These are phyloP conservation scores for Drosophila aldrichi DNA, from an alignment of 2,888 invertebrate species.

Conservation along the genomic window DNA sequence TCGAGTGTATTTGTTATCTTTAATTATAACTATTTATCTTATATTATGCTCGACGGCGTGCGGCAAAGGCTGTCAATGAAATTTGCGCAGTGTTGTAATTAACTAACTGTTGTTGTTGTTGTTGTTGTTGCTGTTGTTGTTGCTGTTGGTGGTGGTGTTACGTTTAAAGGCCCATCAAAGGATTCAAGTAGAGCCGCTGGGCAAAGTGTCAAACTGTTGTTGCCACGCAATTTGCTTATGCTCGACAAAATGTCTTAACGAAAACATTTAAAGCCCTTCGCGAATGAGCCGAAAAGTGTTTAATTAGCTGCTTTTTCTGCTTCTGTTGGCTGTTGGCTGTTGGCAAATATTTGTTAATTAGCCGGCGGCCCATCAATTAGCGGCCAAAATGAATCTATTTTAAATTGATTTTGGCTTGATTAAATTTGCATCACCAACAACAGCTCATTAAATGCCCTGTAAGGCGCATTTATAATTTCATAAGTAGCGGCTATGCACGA, in stretches of 20 bases:
- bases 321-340: constrained; percentile 46
- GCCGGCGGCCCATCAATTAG: constrained; percentile 70
- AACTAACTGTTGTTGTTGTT: constrained; percentile 17
- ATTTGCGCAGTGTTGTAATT: constrained; percentile 23
- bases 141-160: constrained; percentile 16
- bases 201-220: constrained; percentile 73
- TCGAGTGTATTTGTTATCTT: constrained; percentile 5
- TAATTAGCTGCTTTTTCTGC: constrained; percentile 54
- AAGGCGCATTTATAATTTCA: not conserved
- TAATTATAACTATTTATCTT: constrained; percentile 22
- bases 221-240: constrained; percentile 72
- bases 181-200: constrained; percentile 43
- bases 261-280: constrained; percentile 25
- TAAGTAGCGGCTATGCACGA: not conserved
- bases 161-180: constrained; percentile 24
- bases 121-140: constrained; percentile 9
- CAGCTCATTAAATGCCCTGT: not conserved
- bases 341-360: constrained; percentile 77
- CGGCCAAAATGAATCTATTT: constrained; percentile 73
- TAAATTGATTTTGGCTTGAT: constrained; percentile 80
- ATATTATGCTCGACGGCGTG: constrained; percentile 6
- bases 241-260: constrained; percentile 35
- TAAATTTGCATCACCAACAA: constrained; percentile 59
- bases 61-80: constrained; percentile 18
- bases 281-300: constrained; percentile 56